Base-by-base conservation (phyloP, 1,140 invertebrate species). In the Popillia japonica region DNA sequence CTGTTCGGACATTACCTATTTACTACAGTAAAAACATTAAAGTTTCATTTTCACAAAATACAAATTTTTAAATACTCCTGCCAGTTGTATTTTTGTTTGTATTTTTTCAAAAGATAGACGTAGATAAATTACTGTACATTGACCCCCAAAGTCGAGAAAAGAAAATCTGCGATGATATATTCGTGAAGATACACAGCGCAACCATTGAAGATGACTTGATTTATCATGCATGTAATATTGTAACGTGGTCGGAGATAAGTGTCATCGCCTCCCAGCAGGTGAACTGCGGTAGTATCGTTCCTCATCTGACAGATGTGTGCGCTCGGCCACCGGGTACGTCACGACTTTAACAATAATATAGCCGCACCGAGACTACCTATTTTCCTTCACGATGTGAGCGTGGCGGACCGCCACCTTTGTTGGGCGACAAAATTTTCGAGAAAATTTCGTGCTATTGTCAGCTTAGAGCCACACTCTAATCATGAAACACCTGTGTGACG, bases 221-320 rank as follows among this genome's bases (percentile, higher is more conserved):
- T 55, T 55, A 55, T 55, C 48, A 72, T 72, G 64, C 23, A 81
- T 80, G 80, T 83, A 80, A 83, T 81, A 72, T 72, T 77, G 42
- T 77, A 78, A 77, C 77, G 20, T 64, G 77, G 34, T 55, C 23
- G 20, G 17, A 3, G 78, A 78, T 80, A 79, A 81, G 79, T 83
- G 80, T 83, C 80, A 78, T 81, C 82, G 78, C 82, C 82, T 83
- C 82, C 77, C 82, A 83, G 82, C 82, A 83, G 82, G 82, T 81
- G 82, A 76, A 40, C 78, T 77, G 64, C 64, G 22, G 48, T 78
- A 41, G 78, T 79, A 77, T 81, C 80, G 78, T 80, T 78, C 76
- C 61, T 27, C 72, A 55, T 77, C 78, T 81, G 80, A 81, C 79
- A 81, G 78, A 81, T 81, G 79, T 55, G 48, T 55, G 48, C 17